Conservation (phyloP, 2,113 vertebrate genomes). For the Struthio camelus region DNA sequence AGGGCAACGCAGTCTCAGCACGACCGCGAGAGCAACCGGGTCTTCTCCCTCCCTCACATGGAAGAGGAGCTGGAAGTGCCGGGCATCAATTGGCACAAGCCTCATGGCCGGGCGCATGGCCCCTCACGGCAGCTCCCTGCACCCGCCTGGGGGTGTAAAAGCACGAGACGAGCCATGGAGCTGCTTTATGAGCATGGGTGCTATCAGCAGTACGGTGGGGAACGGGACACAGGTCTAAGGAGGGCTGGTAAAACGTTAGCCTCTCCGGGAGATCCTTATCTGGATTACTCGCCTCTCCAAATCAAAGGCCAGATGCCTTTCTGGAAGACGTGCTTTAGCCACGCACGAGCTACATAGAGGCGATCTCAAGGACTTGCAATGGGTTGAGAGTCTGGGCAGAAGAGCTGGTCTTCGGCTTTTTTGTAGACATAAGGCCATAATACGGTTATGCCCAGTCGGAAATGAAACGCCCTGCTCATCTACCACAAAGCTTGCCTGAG, state of each 20-base stretch:
- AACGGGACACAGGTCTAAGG: no score
- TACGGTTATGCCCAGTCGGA: background rate
- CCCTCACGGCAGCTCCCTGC: background rate
- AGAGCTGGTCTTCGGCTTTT: background rate
- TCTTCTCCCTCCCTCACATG: background rate
- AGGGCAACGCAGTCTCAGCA: background rate
- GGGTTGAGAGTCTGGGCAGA: background rate
- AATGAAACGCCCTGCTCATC: background rate
- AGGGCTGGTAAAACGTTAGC: background rate
- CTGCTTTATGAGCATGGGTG: no score
- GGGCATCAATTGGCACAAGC: background rate
- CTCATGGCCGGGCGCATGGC: background rate
- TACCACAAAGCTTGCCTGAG: accelerated
- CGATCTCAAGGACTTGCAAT: background rate
- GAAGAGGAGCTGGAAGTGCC: background rate
- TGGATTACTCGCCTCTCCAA: background rate
- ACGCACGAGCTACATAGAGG: background rate
- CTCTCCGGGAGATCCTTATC: background rate
- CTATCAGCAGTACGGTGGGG: no score
- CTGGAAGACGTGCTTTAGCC: background rate
- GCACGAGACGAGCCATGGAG: background rate
- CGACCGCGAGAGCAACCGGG: no score
- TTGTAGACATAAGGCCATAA: background rate
- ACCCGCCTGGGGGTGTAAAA: accelerated
- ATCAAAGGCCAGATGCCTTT: background rate